phyloP scores from a whole-genome alignment of 2,797 vertebrate genomes.

The Gambusia yucatana region DNA sequence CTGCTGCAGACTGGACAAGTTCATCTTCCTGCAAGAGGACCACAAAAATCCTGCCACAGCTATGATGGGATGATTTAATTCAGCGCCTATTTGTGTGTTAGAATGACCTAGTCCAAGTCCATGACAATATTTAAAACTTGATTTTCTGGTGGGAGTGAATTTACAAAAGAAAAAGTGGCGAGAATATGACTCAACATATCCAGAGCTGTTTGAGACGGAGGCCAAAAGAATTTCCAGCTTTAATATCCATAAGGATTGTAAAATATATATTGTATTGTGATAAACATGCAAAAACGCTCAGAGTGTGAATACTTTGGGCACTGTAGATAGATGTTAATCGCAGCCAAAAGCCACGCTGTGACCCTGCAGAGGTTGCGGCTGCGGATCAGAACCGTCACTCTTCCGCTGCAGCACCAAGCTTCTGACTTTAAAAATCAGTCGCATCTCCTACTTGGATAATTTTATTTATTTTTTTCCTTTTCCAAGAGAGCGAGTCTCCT shows the following conservation, averaged over 20 bases:
- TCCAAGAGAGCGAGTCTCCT: conserved; percentile 56
- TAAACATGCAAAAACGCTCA: neutral
- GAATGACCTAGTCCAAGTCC: neutral
- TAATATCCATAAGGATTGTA: neutral
- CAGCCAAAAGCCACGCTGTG: conserved; percentile 23
- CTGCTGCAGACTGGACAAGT: neutral
- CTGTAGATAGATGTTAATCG: neutral
- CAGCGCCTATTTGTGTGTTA: neutral
- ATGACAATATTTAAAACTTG: neutral
- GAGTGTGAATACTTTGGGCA: neutral
- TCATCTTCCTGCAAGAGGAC: neutral
- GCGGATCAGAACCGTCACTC: conserved; percentile 23
- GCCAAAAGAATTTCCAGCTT: neutral
- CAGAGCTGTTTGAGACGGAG: neutral
- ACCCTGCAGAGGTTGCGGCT: conserved; percentile 23
- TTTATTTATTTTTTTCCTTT: neutral
- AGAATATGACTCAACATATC: neutral
- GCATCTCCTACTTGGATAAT: conserved; percentile 18
- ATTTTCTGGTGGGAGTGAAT: neutral
- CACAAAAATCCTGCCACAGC: neutral
- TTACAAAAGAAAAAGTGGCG: neutral
- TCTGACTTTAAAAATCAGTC: conserved; percentile 15
- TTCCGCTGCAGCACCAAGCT: conserved; percentile 28
- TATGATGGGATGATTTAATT: neutral
- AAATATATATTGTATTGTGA: neutral